Evolutionary conservation across 1,140 invertebrate genomes (phyloP).

Genomic region (Drosophila azteca): DNA sequence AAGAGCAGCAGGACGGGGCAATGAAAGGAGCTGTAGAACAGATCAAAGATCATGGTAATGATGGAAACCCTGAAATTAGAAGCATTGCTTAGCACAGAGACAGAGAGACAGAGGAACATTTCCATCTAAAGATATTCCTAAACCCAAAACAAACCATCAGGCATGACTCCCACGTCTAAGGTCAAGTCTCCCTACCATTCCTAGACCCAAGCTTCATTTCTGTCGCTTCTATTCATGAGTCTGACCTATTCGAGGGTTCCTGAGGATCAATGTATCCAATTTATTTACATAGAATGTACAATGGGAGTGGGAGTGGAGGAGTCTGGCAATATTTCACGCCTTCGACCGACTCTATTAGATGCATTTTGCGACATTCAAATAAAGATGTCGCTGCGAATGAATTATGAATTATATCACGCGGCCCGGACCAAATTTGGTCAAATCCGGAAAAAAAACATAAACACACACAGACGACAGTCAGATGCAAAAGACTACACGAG

Average conservation of each 20-base stretch:
- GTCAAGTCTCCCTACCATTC: too few species aligned
- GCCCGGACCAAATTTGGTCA: slow-evolving; percentile 71
- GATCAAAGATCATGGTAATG: too few species aligned
- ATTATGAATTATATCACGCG: slow-evolving; percentile 83
- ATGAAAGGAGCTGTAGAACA: not conserved
- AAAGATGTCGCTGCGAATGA: slow-evolving; percentile 77
- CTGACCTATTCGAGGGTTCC: not conserved
- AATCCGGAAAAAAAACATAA: slow-evolving; percentile 37
- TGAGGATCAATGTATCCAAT: slow-evolving; percentile 9
- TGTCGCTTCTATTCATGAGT: not conserved
- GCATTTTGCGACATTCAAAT: slow-evolving; percentile 58
- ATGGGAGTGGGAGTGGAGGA: not conserved
- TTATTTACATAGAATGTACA: slow-evolving; percentile 38
- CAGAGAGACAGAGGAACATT: too few species aligned
- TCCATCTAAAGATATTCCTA: too few species aligned
- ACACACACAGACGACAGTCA: slow-evolving; percentile 1
- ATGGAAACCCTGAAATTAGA: too few species aligned
- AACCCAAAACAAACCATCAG: too few species aligned
- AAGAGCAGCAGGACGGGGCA: too few species aligned
- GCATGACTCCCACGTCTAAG: too few species aligned
- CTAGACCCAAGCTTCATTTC: not conserved
- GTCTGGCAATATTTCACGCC: slow-evolving; percentile 45
- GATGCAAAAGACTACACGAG: slow-evolving; percentile 37
- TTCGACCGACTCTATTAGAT: slow-evolving; percentile 57
- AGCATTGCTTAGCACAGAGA: too few species aligned